Percentiles rank a stretch among this genome's conserved stretches.
Conservation (phyloP, 1,140 invertebrate genomes). For the Saccostrea glomerata region DNA sequence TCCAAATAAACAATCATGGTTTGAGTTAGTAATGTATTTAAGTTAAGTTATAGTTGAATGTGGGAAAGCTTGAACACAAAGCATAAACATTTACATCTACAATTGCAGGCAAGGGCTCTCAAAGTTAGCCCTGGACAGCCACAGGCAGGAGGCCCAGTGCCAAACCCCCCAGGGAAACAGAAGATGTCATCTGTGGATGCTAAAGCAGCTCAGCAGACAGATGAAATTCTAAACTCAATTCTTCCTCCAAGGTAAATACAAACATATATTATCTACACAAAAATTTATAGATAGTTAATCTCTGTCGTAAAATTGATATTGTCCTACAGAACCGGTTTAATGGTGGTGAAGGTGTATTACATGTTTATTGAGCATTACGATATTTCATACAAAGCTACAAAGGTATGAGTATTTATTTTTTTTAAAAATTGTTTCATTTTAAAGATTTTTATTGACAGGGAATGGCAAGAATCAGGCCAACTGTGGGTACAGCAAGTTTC, state of each 20-base stretch:
- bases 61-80: too few species aligned
- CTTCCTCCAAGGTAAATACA: slow-evolving; percentile 88
- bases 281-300: too few species aligned
- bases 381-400: neutral
- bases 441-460: slow-evolving; percentile 74
- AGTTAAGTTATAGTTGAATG: too few species aligned
- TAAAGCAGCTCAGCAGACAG: slow-evolving; percentile 79
- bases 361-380: too few species aligned
- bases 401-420: neutral
- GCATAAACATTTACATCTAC: slow-evolving; percentile 14
- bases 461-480: slow-evolving; percentile 91
- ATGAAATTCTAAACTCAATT: slow-evolving; percentile 97
- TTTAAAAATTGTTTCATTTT: neutral
- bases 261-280: too few species aligned
- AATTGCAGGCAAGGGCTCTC: slow-evolving; percentile 72
- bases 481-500: slow-evolving; percentile 87
- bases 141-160: slow-evolving; percentile 72
- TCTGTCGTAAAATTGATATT: too few species aligned
- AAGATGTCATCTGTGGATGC: slow-evolving; percentile 75
- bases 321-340: too few species aligned
- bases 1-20: too few species aligned
- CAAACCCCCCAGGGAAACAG: slow-evolving; percentile 76
- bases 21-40: too few species aligned
- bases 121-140: slow-evolving; percentile 74
- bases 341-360: too few species aligned